Evolutionary conservation across 2,113 vertebrate genomes (phyloP).

Genomic region (Gnathonemus longibarbis): DNA sequence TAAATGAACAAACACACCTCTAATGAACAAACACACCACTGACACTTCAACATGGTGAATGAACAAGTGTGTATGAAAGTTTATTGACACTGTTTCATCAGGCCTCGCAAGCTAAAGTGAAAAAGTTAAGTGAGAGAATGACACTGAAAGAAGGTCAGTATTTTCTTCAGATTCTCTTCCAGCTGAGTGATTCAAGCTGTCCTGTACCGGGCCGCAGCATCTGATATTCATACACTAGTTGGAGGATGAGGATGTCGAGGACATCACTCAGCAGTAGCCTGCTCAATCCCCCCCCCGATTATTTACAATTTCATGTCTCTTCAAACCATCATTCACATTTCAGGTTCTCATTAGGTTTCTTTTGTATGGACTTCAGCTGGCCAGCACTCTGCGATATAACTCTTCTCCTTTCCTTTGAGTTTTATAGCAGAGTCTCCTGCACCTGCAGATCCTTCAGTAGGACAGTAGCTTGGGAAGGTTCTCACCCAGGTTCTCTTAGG

Average conservation of each 20-base stretch:
- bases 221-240: neutral
- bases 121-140: neutral
- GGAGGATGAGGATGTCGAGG: neutral
- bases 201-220: neutral
- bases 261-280: neutral
- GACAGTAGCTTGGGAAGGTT: neutral
- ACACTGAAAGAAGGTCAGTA: neutral
- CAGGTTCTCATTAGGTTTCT: neutral
- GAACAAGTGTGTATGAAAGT: neutral
- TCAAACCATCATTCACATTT: neutral
- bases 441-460: neutral
- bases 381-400: neutral
- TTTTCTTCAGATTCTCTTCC: neutral
- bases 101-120: neutral
- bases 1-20: neutral
- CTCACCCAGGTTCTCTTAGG: neutral
- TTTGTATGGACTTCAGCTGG: neutral
- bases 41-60: neutral
- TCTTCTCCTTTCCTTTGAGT: neutral
- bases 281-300: neutral
- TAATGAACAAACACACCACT: neutral
- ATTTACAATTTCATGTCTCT: neutral
- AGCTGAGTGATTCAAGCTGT: neutral
- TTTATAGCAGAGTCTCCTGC: slow-evolving; percentile 10
- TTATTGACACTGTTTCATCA: neutral